Percentiles rank a stretch among this genome's conserved stretches.
phyloP scores from a whole-genome alignment of 2,113 vertebrate species.

The Pseudopodoces humilis region DNA sequence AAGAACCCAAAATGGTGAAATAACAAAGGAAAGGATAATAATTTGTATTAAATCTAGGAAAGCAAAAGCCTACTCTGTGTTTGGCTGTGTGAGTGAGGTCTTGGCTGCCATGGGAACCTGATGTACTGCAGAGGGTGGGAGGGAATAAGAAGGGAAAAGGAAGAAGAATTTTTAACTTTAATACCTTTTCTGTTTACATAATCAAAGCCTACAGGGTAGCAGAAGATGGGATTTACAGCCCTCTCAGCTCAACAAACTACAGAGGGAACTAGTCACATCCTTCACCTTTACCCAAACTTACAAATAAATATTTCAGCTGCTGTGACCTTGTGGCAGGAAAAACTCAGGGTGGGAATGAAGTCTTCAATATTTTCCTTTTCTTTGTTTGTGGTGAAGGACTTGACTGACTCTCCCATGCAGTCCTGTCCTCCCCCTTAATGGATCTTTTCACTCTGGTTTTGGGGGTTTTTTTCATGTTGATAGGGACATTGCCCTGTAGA shows the following conservation, averaged over 20 bases:
- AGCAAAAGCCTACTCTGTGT: neutral
- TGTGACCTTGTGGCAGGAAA: neutral
- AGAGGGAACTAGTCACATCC: rapidly evolving
- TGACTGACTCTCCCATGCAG: neutral
- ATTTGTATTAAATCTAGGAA: neutral
- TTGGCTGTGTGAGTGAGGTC: neutral
- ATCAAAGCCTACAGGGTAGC: neutral
- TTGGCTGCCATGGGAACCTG: conserved; percentile 43
- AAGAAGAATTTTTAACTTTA: neutral
- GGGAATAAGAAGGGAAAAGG: neutral
- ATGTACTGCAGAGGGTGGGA: neutral
- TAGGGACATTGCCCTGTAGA: neutral
- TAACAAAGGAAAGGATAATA: neutral
- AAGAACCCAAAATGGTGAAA: neutral
- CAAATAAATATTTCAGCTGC: neutral
- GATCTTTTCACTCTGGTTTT: neutral
- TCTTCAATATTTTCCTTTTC: neutral
- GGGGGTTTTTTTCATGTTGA: neutral
- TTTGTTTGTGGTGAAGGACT: neutral
- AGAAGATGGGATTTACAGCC: neutral
- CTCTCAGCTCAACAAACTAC: neutral
- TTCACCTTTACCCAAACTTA: neutral
- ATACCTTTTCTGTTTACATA: neutral
- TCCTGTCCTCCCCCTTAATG: neutral
- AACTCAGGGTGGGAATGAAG: neutral